Percentiles rank a stretch among this genome's conserved stretches.
phyloP scores from a whole-genome alignment of 2,113 vertebrate genomes.

The Myanophis thanlyinensis region DNA sequence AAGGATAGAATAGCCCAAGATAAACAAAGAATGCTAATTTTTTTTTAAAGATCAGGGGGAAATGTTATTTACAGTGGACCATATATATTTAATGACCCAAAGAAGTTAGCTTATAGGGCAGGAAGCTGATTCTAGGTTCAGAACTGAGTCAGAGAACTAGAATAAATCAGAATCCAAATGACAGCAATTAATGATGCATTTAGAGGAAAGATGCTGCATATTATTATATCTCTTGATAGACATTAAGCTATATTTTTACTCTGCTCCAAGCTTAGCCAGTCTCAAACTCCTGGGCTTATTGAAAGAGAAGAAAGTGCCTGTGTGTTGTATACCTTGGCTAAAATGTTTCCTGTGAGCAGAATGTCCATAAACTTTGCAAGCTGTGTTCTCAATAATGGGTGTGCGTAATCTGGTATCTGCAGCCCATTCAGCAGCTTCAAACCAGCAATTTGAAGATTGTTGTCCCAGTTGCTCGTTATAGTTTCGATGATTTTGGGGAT shows the following conservation, averaged over 20 bases:
- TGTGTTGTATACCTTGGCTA: constrained; percentile 44
- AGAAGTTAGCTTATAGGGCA: background rate
- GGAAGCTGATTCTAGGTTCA: background rate
- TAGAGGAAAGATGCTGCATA: background rate
- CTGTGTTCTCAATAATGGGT: constrained; percentile 46
- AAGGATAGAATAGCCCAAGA: no score
- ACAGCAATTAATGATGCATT: background rate
- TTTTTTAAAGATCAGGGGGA: background rate
- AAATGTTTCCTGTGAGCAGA: constrained; percentile 37
- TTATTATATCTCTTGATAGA: background rate
- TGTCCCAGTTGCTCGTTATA: constrained; percentile 53
- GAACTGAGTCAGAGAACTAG: background rate
- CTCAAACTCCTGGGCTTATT: background rate
- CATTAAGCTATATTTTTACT: no score
- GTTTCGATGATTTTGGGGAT: constrained; percentile 56
- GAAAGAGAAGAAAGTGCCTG: accelerated
- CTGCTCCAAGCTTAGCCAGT: background rate
- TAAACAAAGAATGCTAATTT: background rate
- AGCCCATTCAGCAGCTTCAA: constrained; percentile 60
- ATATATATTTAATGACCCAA: background rate
- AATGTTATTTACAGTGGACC: background rate
- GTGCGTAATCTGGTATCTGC: constrained; percentile 37
- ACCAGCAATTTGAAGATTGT: constrained; percentile 38
- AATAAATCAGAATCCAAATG: background rate
- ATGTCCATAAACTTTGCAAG: constrained; percentile 62